phyloP scores from a whole-genome alignment of 2,888 invertebrate species.

The Mythimna albipuncta region DNA sequence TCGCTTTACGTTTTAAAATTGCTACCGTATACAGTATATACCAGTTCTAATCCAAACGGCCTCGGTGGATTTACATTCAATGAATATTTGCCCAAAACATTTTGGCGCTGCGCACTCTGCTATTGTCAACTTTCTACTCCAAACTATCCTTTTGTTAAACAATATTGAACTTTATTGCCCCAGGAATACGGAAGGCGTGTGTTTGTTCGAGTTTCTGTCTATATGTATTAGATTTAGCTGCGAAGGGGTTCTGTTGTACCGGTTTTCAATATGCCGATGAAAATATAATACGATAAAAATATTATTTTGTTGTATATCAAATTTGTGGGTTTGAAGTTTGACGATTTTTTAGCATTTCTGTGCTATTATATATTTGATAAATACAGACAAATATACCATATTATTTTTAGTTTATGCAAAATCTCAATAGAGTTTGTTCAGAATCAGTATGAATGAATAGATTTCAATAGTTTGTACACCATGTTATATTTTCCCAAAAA shows the following conservation, averaged over 20 bases:
- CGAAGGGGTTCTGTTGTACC: slow-evolving; percentile 63
- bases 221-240: slow-evolving; percentile 74
- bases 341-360: no score
- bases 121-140: slow-evolving; percentile 75
- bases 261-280: slow-evolving; percentile 68
- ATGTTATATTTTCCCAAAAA: no score
- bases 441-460: no score
- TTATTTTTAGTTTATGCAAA: no score
- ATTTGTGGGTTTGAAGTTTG: not conserved
- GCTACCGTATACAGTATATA: slow-evolving; percentile 71
- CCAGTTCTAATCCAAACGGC: slow-evolving; percentile 81
- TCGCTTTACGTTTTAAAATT: slow-evolving; percentile 63
- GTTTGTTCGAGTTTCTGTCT: slow-evolving; percentile 40
- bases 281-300: slow-evolving; percentile 37
- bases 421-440: no score
- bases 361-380: no score
- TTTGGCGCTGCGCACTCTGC: slow-evolving; percentile 77
- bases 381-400: not conserved
- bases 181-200: slow-evolving; percentile 47
- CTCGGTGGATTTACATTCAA: slow-evolving; percentile 85
- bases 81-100: slow-evolving; percentile 87
- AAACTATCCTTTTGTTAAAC: slow-evolving; percentile 56
- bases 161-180: slow-evolving; percentile 64
- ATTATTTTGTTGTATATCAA: slow-evolving; percentile 3
- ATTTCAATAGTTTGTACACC: no score